phyloP scores from a whole-genome alignment of 2,888 invertebrate species.

The Nymphalis c-album region DNA sequence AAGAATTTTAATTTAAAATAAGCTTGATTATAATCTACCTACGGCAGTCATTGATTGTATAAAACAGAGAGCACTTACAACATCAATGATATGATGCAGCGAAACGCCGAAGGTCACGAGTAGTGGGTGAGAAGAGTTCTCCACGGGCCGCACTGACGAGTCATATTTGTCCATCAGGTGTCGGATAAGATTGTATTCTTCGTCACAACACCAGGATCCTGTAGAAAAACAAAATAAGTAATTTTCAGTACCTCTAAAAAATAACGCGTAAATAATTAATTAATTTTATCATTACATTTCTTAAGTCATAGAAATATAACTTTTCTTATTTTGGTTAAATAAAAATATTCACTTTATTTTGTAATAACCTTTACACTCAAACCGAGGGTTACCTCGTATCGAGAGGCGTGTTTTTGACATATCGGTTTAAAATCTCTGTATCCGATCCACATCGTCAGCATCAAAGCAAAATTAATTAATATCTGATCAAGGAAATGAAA shows the following conservation, averaged over 20 bases:
- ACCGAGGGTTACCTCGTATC: not conserved
- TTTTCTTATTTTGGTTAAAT: not conserved
- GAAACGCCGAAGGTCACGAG: constrained; percentile 91
- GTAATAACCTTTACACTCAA: not conserved
- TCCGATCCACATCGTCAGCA: not conserved
- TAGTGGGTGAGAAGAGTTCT: constrained; percentile 88
- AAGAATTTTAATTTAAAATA: constrained; percentile 20
- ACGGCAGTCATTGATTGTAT: constrained; percentile 21
- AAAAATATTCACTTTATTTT: not conserved
- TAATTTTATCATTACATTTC: no score
- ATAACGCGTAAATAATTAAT: no score
- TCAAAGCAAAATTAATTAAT: constrained; percentile 26
- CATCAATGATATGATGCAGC: constrained; percentile 92
- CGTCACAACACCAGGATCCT: constrained; percentile 77
- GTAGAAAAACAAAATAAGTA: not conserved
- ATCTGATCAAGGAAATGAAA: constrained; percentile 2
- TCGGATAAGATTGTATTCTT: constrained; percentile 87
- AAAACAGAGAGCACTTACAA: constrained; percentile 77
- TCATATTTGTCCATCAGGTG: constrained; percentile 89
- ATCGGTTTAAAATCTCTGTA: constrained; percentile 6
- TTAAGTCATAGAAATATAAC: no score
- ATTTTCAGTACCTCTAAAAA: not conserved
- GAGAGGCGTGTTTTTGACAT: constrained; percentile 16
- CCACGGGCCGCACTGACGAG: constrained; percentile 88
- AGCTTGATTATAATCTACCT: constrained; percentile 22